Evolutionary conservation across 2,797 vertebrate genomes (phyloP), one percentile per base, ranked within the genome.

Genomic region (Helicolenus hilgendorfi): DNA sequence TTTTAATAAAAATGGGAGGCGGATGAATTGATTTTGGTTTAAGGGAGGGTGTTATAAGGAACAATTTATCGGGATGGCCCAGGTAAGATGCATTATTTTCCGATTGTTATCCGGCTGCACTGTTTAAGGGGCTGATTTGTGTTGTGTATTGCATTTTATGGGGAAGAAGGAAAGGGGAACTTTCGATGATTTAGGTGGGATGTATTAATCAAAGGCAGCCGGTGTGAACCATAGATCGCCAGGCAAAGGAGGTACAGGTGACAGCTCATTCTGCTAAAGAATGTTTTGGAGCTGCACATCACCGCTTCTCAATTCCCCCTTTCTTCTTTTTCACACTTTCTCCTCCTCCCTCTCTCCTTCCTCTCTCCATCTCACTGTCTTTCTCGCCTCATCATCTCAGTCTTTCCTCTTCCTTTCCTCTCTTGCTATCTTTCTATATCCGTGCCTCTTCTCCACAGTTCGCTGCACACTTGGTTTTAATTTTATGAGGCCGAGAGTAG

Each of bases 21-120:
- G 98, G 98, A 98, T 99, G 98, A 98, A 99, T 99, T 98, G 98
- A 99, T 99, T 99, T 99, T 99, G 98, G 98, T 98, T 99, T 98
- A 98, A 98, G 98, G 98, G 94, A 92, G 95, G 95, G 94, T 95
- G 92, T 96, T 98, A 98, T 98, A 98, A 98, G 98, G 98, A 98
- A 99, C 98, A 99, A 99, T 99, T 99, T 99, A 99, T 99, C 97
- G 98, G 98, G 98, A 96, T 94, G 94, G 95, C 93, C 92, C 92
- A 87, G 97, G 98, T 98, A 99, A 99, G 98, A 99, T 98, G 98
- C 98, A 99, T 99, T 99, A 99, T 99, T 99, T 99, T 99, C 98
- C 98, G 97, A 99, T 99, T 99, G 98, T 99, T 99, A 98, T 99
- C 98, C 97, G 98, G 98, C 98, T 98, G 97, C 97, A 97, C 97